Evolutionary conservation across 2,888 invertebrate species (phyloP).

Genomic region (Ormyrus rosae): DNA sequence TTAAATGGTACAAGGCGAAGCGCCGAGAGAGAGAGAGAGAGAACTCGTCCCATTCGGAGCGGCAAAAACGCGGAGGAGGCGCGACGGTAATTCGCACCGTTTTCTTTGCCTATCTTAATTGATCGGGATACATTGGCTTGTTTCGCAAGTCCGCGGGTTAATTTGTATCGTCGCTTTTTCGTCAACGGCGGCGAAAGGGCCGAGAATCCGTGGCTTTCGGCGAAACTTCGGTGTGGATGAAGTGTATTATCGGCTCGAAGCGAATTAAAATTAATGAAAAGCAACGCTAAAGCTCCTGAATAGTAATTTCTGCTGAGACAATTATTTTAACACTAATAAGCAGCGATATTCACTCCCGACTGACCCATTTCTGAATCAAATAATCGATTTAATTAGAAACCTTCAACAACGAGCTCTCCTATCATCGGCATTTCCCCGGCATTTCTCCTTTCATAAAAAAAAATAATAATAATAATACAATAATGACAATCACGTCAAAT

Average conservation of each 20-base stretch:
- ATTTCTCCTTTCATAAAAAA: background rate
- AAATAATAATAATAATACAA: background rate
- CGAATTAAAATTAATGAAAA: too few species aligned
- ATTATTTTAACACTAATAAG: too few species aligned
- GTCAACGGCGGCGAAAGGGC: too few species aligned
- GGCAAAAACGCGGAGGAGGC: slow-evolving; percentile 17
- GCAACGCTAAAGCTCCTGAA: too few species aligned
- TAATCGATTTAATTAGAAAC: background rate
- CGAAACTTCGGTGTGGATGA: too few species aligned
- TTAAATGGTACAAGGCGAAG: slow-evolving; percentile 41
- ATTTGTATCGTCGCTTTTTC: too few species aligned
- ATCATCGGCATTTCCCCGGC: background rate
- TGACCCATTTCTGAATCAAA: background rate
- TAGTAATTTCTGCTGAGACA: too few species aligned
- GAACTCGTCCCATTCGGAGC: slow-evolving; percentile 27
- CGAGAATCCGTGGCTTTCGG: too few species aligned
- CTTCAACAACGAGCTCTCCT: background rate
- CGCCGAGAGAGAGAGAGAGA: background rate
- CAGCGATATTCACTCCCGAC: too few species aligned
- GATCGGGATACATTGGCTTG: background rate
- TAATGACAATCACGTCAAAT: slow-evolving; percentile 15
- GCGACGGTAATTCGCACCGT: background rate
- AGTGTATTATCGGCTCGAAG: too few species aligned
- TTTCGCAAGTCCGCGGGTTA: too few species aligned
- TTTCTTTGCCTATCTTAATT: slow-evolving; percentile 6